Conservation (phyloP, 2,113 vertebrate species). For the Raja brachyura region DNA sequence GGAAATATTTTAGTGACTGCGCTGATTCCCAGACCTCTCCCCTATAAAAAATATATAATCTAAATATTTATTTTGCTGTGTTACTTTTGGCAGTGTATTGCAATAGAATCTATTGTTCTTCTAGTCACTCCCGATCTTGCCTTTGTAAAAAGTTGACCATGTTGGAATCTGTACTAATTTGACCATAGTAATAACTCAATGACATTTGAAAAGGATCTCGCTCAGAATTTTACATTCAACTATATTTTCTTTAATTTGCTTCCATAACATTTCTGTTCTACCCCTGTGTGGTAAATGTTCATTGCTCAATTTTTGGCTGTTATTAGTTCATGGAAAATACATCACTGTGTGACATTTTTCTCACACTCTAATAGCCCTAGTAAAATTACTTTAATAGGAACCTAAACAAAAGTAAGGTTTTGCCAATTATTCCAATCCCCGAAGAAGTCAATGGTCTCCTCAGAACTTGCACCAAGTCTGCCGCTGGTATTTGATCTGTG, state of each 20-base stretch:
- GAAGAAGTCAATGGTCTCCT: too few relatives aligned
- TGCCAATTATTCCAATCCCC: too few relatives aligned
- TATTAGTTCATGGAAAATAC: background rate
- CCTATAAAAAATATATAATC: background rate
- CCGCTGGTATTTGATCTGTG: too few relatives aligned
- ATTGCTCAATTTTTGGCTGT: background rate
- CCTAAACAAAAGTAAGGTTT: too few relatives aligned
- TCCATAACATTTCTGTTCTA: background rate
- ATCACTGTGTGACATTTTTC: background rate
- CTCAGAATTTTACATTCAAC: background rate
- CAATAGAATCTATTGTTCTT: background rate
- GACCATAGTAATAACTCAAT: background rate
- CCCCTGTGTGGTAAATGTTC: background rate
- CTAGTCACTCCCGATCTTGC: background rate
- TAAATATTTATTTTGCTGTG: background rate
- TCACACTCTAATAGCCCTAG: too few relatives aligned
- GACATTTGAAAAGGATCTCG: background rate
- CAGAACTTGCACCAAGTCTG: too few relatives aligned
- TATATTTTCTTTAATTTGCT: background rate
- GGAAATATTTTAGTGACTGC: background rate
- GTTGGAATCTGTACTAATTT: background rate
- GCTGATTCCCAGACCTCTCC: background rate
- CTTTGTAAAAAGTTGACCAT: too few relatives aligned
- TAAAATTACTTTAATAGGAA: background rate
- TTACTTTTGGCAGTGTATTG: background rate